Evolutionary conservation across 2,113 vertebrate genomes (phyloP).

Genomic region (Cephalopterus ornatus): DNA sequence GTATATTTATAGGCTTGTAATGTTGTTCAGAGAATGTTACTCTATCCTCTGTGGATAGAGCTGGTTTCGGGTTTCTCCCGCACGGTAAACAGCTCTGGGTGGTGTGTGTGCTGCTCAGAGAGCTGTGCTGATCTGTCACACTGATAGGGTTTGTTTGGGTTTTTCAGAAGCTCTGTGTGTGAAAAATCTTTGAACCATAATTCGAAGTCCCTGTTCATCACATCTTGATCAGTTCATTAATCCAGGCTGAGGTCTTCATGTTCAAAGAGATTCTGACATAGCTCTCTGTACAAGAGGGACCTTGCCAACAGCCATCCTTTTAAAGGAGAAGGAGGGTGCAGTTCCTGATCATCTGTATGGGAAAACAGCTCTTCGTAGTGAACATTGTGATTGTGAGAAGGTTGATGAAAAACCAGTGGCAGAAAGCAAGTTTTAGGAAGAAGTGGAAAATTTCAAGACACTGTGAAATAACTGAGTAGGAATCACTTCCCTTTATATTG

Average conservation of each 20-base stretch:
- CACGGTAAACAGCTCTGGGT: slow-evolving; percentile 6
- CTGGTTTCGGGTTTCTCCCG: slow-evolving; percentile 57
- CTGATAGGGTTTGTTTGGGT: slow-evolving; percentile 1
- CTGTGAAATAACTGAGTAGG: neutral
- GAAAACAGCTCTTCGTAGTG: neutral
- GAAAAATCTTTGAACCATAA: neutral
- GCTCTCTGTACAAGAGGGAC: neutral
- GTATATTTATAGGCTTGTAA: slow-evolving; percentile 68
- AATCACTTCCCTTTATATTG: neutral
- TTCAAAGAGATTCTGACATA: neutral
- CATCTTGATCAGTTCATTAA: neutral
- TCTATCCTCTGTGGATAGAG: slow-evolving; percentile 28
- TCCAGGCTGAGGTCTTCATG: neutral
- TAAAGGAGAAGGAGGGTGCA: neutral
- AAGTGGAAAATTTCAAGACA: neutral
- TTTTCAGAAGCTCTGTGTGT: neutral
- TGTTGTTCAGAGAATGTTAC: slow-evolving; percentile 31
- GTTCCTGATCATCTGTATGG: neutral
- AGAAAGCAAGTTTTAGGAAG: neutral
- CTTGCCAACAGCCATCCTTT: neutral
- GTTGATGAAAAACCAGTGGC: neutral
- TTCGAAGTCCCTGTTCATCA: neutral
- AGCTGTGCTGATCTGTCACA: neutral
- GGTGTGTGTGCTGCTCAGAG: neutral
- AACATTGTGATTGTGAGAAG: neutral